phyloP scores from a whole-genome alignment of 2,888 invertebrate genomes.

The Linnaemya tessellans region DNA sequence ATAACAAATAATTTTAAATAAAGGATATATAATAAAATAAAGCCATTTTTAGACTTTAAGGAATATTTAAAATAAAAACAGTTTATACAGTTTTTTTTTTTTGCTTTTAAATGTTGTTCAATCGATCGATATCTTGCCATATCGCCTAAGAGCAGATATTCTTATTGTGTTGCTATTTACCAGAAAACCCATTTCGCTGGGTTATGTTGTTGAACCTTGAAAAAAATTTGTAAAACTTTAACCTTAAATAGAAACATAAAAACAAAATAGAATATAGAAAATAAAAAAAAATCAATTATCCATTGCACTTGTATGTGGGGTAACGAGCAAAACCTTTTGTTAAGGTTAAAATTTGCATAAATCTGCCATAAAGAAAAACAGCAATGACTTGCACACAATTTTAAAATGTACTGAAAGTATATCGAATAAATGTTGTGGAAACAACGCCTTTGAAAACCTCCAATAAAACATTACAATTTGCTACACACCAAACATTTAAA shows the following conservation, averaged over 20 bases:
- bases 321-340: slow-evolving; percentile 25
- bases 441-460: slow-evolving; percentile 35
- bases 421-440: slow-evolving; percentile 22
- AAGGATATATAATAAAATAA: too few species aligned
- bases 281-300: slow-evolving; percentile 62
- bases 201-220: not conserved
- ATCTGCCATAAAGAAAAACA: slow-evolving; percentile 59
- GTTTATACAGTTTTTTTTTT: too few species aligned
- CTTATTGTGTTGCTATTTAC: too few species aligned
- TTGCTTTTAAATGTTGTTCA: too few species aligned
- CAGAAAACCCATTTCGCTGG: not conserved
- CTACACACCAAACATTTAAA: not conserved
- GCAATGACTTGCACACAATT: slow-evolving; percentile 20
- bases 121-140: too few species aligned
- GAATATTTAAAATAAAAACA: too few species aligned
- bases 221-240: not conserved
- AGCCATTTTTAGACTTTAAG: too few species aligned
- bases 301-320: not conserved
- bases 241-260: not conserved
- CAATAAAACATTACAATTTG: slow-evolving; percentile 49
- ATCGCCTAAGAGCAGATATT: too few species aligned
- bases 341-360: slow-evolving; percentile 70
- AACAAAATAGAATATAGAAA: not conserved
- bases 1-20: too few species aligned
- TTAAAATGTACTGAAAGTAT: slow-evolving; percentile 31